Evolutionary conservation across 2,113 vertebrate species (phyloP), one percentile per base, ranked within the genome.

Genomic region (Paramisgurnus dabryanus): DNA sequence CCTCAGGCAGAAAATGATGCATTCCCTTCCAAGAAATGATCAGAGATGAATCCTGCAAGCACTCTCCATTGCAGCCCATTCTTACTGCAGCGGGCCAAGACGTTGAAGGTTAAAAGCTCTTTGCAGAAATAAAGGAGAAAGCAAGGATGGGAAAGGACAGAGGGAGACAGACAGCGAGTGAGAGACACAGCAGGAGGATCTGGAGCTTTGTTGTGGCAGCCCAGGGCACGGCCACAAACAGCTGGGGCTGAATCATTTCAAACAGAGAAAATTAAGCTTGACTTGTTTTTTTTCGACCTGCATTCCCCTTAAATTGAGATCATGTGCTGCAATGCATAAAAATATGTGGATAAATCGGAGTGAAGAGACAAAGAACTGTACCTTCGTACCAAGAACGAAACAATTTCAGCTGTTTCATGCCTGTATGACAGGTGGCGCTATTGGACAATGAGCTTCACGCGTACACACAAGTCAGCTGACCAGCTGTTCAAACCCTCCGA

Each of bases 181-280:
- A 58, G 17, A 74, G 71, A 50, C 71, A 74, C 71, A 74, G 71
- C 71, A 74, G 71, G 57, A 74, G 41, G 71, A 60, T 47, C 61
- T 74, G 57, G 12, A 61, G 57, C n/a, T 61, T 74, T 74, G 71
- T 74, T 45, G 71, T 43, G 55, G 57, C n/a, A 60, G 18, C 71
- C 71, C 53, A 60, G 41, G 53, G 55, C 57, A 74, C 6, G 7
- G 40, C 12, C 58, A 40, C 40, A 45, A 61, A 39, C 40, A 60
- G 71, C 39, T 41, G 71, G 71, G 55, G 60, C 55, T 60, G 55
- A 73, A 34, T 60, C 55, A 74, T 74, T 40, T 74, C 61, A 12
- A 57, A 5, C 17, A n/a, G 41, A 15, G 57, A 58, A 57, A 72
- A 72, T 13, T 2, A 34, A 34, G 27, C 27, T 34, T 34, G 27